phyloP scores from a whole-genome alignment of 2,113 vertebrate species.

The Mustela nigripes region DNA sequence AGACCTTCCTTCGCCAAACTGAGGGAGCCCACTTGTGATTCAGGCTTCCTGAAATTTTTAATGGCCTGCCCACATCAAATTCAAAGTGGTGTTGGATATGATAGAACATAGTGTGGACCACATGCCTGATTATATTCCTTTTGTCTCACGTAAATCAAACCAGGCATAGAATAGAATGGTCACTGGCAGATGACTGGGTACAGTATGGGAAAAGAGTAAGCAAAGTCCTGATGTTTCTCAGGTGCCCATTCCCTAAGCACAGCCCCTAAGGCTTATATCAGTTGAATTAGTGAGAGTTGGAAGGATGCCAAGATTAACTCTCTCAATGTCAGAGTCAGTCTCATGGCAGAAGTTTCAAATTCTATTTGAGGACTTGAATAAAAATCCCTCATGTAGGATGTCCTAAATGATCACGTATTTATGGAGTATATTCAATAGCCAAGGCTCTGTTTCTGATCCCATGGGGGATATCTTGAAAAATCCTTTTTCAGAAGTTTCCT shows the following conservation, averaged over 20 bases:
- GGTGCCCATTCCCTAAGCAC: not conserved
- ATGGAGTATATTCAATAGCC: not conserved
- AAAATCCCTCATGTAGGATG: not conserved
- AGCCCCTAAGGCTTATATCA: not conserved
- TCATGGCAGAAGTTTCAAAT: not conserved
- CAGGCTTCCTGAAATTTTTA: not conserved
- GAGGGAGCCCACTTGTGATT: not conserved
- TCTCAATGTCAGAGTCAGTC: not conserved
- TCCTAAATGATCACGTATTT: not conserved
- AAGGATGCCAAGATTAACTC: not conserved
- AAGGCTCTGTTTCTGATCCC: not conserved
- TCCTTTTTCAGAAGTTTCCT: not conserved
- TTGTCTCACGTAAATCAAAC: not conserved
- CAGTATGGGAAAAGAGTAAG: not conserved
- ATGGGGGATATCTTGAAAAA: not conserved
- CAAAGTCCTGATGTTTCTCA: not conserved
- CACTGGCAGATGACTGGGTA: not conserved
- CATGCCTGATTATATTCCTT: not conserved
- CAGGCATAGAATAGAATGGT: too few relatives aligned
- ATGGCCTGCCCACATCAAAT: too few relatives aligned
- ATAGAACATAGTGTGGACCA: fast-evolving
- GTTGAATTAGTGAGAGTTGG: fast-evolving
- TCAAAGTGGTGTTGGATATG: not conserved
- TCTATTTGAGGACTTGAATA: not conserved
- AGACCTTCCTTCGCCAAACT: not conserved